phyloP scores from a whole-genome alignment of 2,113 vertebrate genomes.

The Myrmophylax atrothorax region DNA sequence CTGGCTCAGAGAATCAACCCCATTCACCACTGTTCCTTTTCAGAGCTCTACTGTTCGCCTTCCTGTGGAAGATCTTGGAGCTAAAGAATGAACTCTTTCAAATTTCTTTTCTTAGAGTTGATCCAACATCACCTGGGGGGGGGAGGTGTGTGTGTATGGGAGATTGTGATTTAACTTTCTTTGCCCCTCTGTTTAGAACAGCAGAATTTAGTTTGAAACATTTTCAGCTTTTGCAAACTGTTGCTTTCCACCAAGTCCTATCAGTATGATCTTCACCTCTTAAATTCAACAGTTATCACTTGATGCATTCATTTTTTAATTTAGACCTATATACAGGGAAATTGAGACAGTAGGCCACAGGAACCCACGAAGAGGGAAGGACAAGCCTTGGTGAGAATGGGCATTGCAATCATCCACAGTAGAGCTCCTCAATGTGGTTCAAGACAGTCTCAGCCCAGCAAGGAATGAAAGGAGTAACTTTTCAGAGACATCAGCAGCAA shows the following conservation, averaged over 20 bases:
- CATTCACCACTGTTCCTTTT: slow-evolving; percentile 72
- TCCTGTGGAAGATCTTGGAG: slow-evolving; percentile 45
- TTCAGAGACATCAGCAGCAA: neutral
- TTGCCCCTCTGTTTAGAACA: slow-evolving; percentile 36
- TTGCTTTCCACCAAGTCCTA: neutral
- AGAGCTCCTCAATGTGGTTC: neutral
- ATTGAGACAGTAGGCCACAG: neutral
- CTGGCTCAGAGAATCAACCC: slow-evolving; percentile 52
- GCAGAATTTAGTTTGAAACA: neutral
- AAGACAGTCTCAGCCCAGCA: neutral
- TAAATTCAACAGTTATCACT: neutral
- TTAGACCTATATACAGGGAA: slow-evolving; percentile 17
- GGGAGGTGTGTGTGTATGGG: no score
- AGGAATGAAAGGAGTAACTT: neutral
- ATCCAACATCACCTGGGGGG: slow-evolving; percentile 34
- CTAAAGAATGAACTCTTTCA: slow-evolving; percentile 75
- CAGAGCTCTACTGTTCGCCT: slow-evolving; percentile 65
- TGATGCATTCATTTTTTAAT: neutral
- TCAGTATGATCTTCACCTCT: slow-evolving; percentile 13
- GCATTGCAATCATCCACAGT: neutral
- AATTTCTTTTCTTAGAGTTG: slow-evolving; percentile 71
- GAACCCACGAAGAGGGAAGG: neutral
- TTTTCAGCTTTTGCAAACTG: neutral
- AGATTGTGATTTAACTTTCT: neutral
- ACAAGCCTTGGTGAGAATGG: neutral